A percentile compares a stretch with the other conserved stretches of the same genome.
These are phyloP conservation scores for Luscinia luscinia DNA, from an alignment of 2,797 vertebrate species.

Conservation along the genomic window DNA sequence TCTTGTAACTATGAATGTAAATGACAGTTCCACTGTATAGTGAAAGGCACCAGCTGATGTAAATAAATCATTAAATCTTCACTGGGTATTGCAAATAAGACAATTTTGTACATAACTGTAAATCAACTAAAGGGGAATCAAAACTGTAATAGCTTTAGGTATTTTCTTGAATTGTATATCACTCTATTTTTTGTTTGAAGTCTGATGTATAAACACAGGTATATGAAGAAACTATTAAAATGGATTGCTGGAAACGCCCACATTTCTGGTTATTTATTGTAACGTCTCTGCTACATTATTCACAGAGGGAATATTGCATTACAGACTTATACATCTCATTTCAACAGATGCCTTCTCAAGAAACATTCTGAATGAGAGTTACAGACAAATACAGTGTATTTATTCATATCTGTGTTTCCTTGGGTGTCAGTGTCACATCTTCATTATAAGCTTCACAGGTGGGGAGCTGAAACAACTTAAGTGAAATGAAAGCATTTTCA, in stretches of 20 bases:
- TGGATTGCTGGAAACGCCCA: not conserved
- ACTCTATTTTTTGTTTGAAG: slow-evolving; percentile 1
- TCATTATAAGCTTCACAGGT: not conserved
- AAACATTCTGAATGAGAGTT: not conserved
- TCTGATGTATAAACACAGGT: slow-evolving; percentile 54
- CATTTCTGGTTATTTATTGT: slow-evolving; percentile 4
- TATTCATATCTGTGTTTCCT: not conserved
- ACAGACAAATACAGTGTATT: not conserved
- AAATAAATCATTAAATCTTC: slow-evolving; percentile 35
- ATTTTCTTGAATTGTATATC: slow-evolving; percentile 25
- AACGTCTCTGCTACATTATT: not conserved
- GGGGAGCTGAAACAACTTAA: not conserved
- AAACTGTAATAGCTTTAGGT: slow-evolving; percentile 2
- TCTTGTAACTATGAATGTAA: not conserved
- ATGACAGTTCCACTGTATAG: not conserved
- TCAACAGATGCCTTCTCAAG: not conserved
- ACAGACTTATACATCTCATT: not conserved
- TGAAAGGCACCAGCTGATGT: slow-evolving; percentile 30
- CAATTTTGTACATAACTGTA: slow-evolving; percentile 11
- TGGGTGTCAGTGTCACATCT: not conserved
- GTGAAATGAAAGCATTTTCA: not conserved
- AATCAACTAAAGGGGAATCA: slow-evolving; percentile 24
- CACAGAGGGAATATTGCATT: not conserved
- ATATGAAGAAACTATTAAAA: slow-evolving; percentile 59
- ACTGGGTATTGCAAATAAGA: not conserved